Conservation (phyloP, 2,797 vertebrate species). For the Propithecus deckenii region DNA sequence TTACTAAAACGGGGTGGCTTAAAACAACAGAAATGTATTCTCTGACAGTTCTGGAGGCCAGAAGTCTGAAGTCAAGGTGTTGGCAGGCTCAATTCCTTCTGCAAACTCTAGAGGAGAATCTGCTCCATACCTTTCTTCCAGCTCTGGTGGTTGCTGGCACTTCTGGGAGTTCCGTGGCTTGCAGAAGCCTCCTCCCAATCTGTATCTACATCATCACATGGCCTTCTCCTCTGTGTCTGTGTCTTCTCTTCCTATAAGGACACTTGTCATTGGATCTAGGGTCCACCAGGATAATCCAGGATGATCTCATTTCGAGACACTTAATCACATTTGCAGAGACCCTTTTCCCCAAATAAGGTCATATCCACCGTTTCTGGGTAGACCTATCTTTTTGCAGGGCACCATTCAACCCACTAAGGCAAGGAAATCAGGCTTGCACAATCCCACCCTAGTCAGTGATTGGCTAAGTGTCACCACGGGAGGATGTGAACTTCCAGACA, state of each 20-base stretch:
- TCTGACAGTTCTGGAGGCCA: background rate
- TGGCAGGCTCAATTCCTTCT: background rate
- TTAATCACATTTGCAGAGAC: background rate
- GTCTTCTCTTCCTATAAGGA: background rate
- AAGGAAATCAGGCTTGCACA: background rate
- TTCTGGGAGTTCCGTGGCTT: background rate
- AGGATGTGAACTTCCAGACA: background rate
- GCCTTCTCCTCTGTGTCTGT: background rate
- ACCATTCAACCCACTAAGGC: background rate
- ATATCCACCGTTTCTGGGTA: background rate
- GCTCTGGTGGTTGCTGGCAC: background rate
- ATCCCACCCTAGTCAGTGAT: background rate
- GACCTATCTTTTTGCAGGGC: background rate
- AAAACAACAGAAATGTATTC: background rate
- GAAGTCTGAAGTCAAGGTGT: background rate
- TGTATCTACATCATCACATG: background rate
- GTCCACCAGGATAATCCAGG: background rate
- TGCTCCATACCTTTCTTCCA: accelerated
- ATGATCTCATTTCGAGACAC: background rate
- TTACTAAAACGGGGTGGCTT: background rate
- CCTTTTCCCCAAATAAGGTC: background rate
- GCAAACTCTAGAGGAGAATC: background rate
- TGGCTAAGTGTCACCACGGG: background rate
- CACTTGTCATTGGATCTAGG: background rate
- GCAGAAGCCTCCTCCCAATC: background rate